Base-by-base conservation (phyloP, 2,797 vertebrate species). In the Falco naumanni region DNA sequence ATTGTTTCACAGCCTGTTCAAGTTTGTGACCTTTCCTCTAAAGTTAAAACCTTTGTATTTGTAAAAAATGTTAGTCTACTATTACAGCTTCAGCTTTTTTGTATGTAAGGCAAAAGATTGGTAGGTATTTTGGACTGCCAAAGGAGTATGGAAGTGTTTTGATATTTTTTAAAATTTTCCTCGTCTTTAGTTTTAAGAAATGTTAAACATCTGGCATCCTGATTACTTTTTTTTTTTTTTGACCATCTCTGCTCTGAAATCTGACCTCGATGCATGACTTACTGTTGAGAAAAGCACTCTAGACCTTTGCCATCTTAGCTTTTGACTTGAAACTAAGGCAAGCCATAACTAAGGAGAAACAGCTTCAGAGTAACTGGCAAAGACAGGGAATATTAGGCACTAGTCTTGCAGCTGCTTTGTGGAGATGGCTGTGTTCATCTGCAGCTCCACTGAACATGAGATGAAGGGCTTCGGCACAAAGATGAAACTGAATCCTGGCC, bases 331-430 rank as follows among this genome's bases (percentile, higher is more conserved):
- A 92, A 83, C 66, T 94, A 63, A 77, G 75, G 89, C 60, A 80
- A 91, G 78, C 75, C 91, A 93, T 96, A 92, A 92, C 92, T 93
- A 96, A 95, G 94, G 68, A 87, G 79, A 95, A 96, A 87, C 87
- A 95, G 84, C 75, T 89, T 88, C 51, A 45, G 47, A 78, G 41
- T 41, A 78, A 64, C 50, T 63, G 50, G 50, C 41, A 61, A 76
- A 87, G n/a, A 15, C 1, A 5, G 34, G 34, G 54, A 90, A n/a
- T 92, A 80, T 68, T 78, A 83, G 69, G 61, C 83, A 48, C 41
- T 37, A 48, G 50, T 54, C 45, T 70, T 31, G 12, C 69, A 85
- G 75, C 71, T 80, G 78, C 68, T 74, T 64, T 83, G 41, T 70
- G 64, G 60, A 77, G 76, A 74, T 77, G 60, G 4, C 82, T n/a